Evolutionary conservation across 2,888 invertebrate genomes (phyloP).

Genomic region (Phengaris alcon): DNA sequence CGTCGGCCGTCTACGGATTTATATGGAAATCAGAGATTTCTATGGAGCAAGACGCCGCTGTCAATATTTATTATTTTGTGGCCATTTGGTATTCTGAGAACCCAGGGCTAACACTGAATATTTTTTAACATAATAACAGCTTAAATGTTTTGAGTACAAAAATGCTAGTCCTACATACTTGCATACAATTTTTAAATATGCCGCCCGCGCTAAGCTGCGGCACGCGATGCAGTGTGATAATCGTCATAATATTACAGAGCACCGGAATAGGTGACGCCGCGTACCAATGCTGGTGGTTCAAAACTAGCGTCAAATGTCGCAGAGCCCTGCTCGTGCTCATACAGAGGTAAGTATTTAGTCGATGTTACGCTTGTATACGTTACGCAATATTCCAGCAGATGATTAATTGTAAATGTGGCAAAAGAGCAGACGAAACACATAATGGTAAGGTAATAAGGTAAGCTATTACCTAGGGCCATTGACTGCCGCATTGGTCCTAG

Average conservation of each 20-base stretch:
- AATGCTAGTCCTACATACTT: too few relatives aligned
- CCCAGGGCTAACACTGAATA: too few relatives aligned
- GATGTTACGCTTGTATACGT: too few relatives aligned
- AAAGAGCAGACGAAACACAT: too few relatives aligned
- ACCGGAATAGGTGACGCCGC: slow-evolving; percentile 59
- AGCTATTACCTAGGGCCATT: too few relatives aligned
- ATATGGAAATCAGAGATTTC: background rate
- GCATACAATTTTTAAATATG: background rate
- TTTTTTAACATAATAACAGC: too few relatives aligned
- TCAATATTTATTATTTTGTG: background rate
- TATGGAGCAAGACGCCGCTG: background rate
- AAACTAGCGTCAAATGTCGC: slow-evolving; percentile 51
- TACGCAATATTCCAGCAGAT: too few relatives aligned
- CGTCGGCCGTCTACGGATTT: background rate
- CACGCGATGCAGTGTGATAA: background rate
- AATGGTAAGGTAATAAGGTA: too few relatives aligned
- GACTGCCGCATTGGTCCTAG: too few relatives aligned
- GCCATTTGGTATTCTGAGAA: background rate
- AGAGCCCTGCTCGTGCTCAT: slow-evolving; percentile 54
- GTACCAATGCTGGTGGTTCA: slow-evolving; percentile 63
- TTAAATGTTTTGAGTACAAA: too few relatives aligned
- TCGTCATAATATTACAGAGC: slow-evolving; percentile 47
- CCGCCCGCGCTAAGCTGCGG: background rate
- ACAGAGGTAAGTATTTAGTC: slow-evolving; percentile 50
- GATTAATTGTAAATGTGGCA: too few relatives aligned